Conservation (phyloP, 2,797 vertebrate genomes). For the Coregonus suidteri region DNA sequence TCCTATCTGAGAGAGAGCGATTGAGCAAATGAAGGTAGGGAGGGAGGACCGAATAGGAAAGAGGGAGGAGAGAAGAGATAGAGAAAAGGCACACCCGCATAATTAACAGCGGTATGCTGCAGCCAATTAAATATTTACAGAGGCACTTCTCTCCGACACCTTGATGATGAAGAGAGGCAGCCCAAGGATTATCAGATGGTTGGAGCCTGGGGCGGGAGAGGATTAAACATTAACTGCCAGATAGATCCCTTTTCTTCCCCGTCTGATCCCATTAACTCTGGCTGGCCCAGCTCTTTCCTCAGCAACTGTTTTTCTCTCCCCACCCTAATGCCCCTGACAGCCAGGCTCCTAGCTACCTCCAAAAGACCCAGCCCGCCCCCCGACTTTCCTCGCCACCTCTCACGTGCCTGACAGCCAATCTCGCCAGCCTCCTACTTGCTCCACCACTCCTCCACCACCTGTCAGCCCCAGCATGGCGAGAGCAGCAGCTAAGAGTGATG, state of each 20-base stretch:
- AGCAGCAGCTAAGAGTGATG: constrained; percentile 12
- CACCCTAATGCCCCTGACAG: constrained; percentile 7
- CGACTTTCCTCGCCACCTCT: constrained; percentile 39
- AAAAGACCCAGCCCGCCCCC: background rate
- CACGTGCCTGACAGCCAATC: constrained; percentile 35
- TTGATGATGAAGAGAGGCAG: constrained; percentile 73
- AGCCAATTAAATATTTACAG: constrained; percentile 83
- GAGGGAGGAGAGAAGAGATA: constrained; percentile 12
- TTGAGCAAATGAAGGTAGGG: background rate
- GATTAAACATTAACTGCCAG: constrained; percentile 75
- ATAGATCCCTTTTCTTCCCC: constrained; percentile 66
- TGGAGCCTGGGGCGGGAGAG: constrained; percentile 54
- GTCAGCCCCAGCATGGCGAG: constrained; percentile 26
- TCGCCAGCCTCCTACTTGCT: constrained; percentile 31
- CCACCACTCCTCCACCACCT: background rate
- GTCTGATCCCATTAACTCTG: constrained; percentile 77
- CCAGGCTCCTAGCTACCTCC: constrained; percentile 36
- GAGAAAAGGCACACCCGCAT: constrained; percentile 64
- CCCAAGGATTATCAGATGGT: constrained; percentile 72
- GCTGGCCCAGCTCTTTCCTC: constrained; percentile 49
- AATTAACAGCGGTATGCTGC: constrained; percentile 75
- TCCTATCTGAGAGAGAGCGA: background rate
- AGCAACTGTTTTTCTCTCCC: background rate
- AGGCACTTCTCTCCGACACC: constrained; percentile 70
- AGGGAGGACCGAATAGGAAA: constrained; percentile 34